A percentile compares a stretch with the other conserved stretches of the same genome.
phyloP scores from a whole-genome alignment of 2,888 invertebrate species.

The Desoria tigrina region DNA sequence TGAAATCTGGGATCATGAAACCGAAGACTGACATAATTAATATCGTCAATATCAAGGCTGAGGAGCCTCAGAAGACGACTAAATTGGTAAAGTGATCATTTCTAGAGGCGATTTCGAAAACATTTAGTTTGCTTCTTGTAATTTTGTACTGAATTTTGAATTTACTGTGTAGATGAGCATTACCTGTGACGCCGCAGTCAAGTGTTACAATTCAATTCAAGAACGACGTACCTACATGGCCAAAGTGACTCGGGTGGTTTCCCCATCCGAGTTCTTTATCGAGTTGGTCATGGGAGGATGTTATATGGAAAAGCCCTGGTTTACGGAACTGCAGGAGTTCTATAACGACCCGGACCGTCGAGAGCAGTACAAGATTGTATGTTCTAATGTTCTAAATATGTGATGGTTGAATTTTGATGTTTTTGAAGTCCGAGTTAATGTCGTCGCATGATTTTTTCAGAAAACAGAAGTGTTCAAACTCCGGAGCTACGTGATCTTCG shows the following conservation, averaged over 20 bases:
- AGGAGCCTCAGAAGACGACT: too few species aligned
- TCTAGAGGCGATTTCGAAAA: too few species aligned
- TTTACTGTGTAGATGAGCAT: background rate
- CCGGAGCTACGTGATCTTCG: background rate
- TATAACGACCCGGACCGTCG: background rate
- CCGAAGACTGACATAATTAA: too few species aligned
- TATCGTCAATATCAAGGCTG: too few species aligned
- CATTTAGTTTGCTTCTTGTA: too few species aligned
- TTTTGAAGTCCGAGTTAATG: background rate
- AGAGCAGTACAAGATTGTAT: background rate
- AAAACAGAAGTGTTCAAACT: background rate
- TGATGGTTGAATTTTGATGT: background rate
- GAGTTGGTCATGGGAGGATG: slow-evolving; percentile 5
- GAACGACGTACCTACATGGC: slow-evolving; percentile 5
- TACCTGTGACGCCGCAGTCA: background rate
- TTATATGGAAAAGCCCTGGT: background rate
- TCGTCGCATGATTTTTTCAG: background rate
- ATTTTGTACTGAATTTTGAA: too few species aligned
- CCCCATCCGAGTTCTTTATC: slow-evolving; percentile 14
- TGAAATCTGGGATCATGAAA: too few species aligned
- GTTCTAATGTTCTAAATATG: background rate
- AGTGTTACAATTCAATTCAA: background rate
- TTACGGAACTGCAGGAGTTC: slow-evolving; percentile 3
- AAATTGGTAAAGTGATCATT: too few species aligned
- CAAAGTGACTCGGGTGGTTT: background rate